Conservation (phyloP, 2,888 invertebrate species). For the Hedychridium roseum region DNA sequence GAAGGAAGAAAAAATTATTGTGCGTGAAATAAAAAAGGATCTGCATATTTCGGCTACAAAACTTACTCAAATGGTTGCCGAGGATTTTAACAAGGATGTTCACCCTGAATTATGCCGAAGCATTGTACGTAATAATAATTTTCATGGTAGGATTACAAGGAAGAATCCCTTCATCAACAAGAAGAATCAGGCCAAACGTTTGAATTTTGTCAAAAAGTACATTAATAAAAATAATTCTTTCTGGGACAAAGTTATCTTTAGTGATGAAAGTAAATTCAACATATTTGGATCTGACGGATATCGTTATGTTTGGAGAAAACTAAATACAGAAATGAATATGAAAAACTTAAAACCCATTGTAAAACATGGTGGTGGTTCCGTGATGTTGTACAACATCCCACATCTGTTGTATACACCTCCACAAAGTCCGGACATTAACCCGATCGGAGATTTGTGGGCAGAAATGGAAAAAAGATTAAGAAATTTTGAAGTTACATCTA, state of each 20-base stretch:
- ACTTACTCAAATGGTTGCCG: not conserved
- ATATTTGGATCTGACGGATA: conserved; percentile 7
- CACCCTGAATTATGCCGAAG: not conserved
- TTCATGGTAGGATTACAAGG: not conserved
- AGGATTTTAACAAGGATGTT: not conserved
- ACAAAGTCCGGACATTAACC: too few species aligned
- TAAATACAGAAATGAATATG: conserved; percentile 1
- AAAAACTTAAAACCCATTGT: conserved; percentile 3
- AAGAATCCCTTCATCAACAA: conserved; percentile 1
- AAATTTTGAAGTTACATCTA: too few species aligned
- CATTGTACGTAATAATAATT: conserved; percentile 1
- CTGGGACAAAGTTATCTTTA: conserved; percentile 9
- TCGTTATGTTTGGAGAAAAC: conserved; percentile 2
- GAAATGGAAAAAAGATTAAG: too few species aligned
- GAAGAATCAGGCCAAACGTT: not conserved
- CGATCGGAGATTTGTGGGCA: too few species aligned
- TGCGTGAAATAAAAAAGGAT: conserved; percentile 6
- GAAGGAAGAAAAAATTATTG: not conserved
- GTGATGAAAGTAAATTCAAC: conserved; percentile 8
- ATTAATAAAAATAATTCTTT: not conserved
- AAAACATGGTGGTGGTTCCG: conserved; percentile 6
- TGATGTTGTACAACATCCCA: too few species aligned
- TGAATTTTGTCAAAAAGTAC: not conserved
- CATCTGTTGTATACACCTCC: too few species aligned
- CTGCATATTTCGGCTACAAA: not conserved